Evolutionary conservation across 1,140 invertebrate species (phyloP).

Genomic region (Pseudomyrmex gracilis): DNA sequence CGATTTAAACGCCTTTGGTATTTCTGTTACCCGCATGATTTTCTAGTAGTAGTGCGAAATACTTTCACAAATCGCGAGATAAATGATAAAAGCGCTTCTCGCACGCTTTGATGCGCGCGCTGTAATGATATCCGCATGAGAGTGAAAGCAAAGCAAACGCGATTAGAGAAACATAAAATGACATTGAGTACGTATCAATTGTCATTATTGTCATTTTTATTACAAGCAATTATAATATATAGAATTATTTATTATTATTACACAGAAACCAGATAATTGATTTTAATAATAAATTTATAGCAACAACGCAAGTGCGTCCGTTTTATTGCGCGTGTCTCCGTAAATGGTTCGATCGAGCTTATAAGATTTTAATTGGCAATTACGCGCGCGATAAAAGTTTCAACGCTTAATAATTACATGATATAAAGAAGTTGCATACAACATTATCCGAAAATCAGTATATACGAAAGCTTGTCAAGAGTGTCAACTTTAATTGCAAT

Average conservation of each 20-base stretch:
- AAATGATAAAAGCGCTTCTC: neutral
- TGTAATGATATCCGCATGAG: neutral
- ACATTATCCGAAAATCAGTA: too few species aligned
- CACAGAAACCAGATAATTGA: neutral
- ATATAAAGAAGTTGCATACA: too few species aligned
- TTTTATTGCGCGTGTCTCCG: too few species aligned
- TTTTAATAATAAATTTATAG: neutral
- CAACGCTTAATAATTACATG: too few species aligned
- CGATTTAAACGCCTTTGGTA: neutral
- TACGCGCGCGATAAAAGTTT: neutral
- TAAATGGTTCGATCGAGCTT: neutral
- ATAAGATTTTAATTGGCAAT: constrained; percentile 16
- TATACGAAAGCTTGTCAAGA: too few species aligned
- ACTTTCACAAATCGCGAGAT: constrained; percentile 42
- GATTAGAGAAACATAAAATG: neutral
- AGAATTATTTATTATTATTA: too few species aligned
- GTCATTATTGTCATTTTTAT: neutral
- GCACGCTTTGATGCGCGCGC: neutral
- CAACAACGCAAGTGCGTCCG: neutral
- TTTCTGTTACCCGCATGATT: constrained; percentile 48
- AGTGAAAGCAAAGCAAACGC: neutral
- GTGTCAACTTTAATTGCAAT: too few species aligned
- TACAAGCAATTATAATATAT: too few species aligned
- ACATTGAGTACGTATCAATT: neutral
- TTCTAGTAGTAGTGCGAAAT: constrained; percentile 46